Conservation (phyloP, 1,140 invertebrate species). For the Euwallacea fornicatus region DNA sequence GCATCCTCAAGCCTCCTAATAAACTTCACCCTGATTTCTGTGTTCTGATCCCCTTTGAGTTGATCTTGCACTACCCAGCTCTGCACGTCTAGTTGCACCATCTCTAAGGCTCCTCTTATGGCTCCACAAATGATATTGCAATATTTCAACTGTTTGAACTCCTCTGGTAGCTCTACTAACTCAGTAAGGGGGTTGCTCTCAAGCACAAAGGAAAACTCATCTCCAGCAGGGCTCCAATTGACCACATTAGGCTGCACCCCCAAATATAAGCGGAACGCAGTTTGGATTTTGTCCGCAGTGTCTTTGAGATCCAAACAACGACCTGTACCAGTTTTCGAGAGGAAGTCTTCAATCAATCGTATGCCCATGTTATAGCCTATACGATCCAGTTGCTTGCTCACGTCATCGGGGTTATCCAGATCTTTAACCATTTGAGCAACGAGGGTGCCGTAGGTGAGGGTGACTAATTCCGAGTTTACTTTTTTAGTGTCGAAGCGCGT, state of each 20-base stretch:
- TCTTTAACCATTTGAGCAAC: conserved; percentile 97
- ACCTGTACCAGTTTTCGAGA: conserved; percentile 86
- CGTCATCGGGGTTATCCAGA: conserved; percentile 96
- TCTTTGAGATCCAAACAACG: conserved; percentile 95
- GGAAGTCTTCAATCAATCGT: conserved; percentile 95
- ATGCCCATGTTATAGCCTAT: conserved; percentile 99
- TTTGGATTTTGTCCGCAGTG: conserved; percentile 92
- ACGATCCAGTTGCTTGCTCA: conserved; percentile 90
- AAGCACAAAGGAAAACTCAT: conserved; percentile 96
- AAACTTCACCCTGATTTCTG: conserved; percentile 95
- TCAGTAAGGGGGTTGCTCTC: conserved; percentile 97
- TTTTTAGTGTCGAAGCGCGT: conserved; percentile 55
- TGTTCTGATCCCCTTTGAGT: conserved; percentile 91
- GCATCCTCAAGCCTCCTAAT: conserved; percentile 95
- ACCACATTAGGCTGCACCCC: conserved; percentile 87
- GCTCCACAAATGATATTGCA: conserved; percentile 94
- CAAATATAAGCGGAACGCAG: conserved; percentile 86
- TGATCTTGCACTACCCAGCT: conserved; percentile 87
- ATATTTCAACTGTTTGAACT: conserved; percentile 87
- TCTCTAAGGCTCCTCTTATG: conserved; percentile 92
- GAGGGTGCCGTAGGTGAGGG: conserved; percentile 95
- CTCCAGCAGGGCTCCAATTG: conserved; percentile 90
- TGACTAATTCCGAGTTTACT: conserved; percentile 93
- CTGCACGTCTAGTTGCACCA: conserved; percentile 86
- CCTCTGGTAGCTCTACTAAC: conserved; percentile 96